These are phyloP conservation scores for Rallus crepitans DNA, from an alignment of 2,797 vertebrate genomes.

Conservation along the genomic window DNA sequence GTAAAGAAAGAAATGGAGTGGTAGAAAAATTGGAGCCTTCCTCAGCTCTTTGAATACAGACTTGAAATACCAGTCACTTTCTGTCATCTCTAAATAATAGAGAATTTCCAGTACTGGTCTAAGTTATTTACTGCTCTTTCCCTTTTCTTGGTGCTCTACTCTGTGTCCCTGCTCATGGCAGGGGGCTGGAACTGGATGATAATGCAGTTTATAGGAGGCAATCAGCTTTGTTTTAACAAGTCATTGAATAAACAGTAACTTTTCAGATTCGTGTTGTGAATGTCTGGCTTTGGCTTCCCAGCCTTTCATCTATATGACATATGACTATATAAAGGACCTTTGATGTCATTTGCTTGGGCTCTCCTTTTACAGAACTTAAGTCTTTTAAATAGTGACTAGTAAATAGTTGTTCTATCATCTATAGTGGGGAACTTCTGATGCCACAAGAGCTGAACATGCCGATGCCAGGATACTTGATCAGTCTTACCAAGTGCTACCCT, in stretches of 20 bases:
- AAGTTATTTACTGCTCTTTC: neutral
- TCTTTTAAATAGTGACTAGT: neutral
- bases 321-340: neutral
- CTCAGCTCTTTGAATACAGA: neutral
- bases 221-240: neutral
- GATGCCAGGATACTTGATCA: neutral
- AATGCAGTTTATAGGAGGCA: neutral
- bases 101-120: neutral
- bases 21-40: neutral
- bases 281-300: neutral
- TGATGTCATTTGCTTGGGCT: neutral
- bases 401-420: neutral
- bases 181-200: too few relatives aligned
- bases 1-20: neutral
- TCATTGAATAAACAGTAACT: neutral
- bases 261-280: neutral
- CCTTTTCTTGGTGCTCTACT: neutral
- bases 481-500: neutral
- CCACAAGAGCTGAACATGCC: fast-evolving
- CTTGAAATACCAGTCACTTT: neutral
- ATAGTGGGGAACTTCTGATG: neutral
- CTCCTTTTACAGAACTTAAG: neutral
- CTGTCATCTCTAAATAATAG: neutral
- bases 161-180: too few relatives aligned
- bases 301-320: neutral